Percentiles rank a stretch among this genome's conserved stretches.
Conservation (phyloP, 2,113 vertebrate species). For the Podarcis muralis region DNA sequence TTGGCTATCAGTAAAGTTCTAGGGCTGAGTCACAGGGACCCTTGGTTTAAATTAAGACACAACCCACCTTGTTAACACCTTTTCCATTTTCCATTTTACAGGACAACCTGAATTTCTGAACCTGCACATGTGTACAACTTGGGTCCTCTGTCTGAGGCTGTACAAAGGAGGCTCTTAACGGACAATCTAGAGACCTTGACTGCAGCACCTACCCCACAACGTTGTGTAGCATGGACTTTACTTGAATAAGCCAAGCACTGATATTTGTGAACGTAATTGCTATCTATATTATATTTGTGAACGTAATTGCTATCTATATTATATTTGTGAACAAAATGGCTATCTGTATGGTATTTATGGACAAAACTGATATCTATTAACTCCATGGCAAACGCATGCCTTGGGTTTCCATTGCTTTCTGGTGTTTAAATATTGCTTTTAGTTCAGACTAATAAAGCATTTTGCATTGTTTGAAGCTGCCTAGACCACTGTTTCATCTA, state of each 20-base stretch:
- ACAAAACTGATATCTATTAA: too few relatives aligned
- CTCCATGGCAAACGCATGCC: too few relatives aligned
- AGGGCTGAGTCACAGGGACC: too few relatives aligned
- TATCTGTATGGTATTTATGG: too few relatives aligned
- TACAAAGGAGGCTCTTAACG: not conserved
- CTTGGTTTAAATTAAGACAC: not conserved
- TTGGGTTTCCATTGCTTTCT: too few relatives aligned
- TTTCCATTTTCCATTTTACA: not conserved
- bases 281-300: not conserved
- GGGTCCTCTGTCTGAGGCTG: not conserved
- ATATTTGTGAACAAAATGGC: too few relatives aligned
- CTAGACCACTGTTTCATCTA: too few relatives aligned
- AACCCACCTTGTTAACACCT: not conserved
- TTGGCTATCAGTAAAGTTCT: not conserved
- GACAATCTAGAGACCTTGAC: too few relatives aligned
- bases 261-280: not conserved
- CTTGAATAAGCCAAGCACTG: constrained; percentile 8
- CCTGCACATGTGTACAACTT: not conserved
- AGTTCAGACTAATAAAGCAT: not conserved
- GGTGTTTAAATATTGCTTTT: not conserved
- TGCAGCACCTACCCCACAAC: not conserved
- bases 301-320: not conserved
- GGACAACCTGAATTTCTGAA: not conserved
- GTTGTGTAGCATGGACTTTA: not conserved
- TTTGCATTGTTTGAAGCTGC: not conserved